Percentiles rank a stretch among this genome's conserved stretches.
Evolutionary conservation across 2,113 vertebrate species (phyloP).

Genomic region (Chlamydotis undulata): DNA sequence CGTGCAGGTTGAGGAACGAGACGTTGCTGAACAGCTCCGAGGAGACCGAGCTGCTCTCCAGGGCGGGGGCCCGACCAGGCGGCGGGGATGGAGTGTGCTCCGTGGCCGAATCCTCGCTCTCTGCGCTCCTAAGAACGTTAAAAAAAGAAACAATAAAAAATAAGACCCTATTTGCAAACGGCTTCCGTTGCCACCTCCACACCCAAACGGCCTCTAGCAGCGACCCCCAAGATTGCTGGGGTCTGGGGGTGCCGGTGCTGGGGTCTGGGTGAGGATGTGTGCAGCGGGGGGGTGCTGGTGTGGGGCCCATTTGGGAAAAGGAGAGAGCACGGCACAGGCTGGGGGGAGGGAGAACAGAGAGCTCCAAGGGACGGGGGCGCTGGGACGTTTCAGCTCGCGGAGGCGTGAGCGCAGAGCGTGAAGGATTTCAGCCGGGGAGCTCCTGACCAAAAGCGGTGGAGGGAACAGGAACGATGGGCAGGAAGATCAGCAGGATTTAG

Average conservation of each 20-base stretch:
- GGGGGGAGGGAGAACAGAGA: neutral
- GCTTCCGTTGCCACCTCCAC: rapidly evolving
- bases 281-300: neutral
- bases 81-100: rapidly evolving
- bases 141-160: no score
- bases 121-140: neutral
- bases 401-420: neutral
- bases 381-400: neutral
- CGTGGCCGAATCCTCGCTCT: rapidly evolving
- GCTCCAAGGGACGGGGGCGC: neutral
- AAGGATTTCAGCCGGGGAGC: neutral
- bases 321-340: neutral
- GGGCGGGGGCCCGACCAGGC: neutral
- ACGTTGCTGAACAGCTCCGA: neutral
- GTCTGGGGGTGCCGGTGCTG: neutral
- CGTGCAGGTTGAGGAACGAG: conserved; percentile 14
- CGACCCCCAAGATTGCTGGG: neutral
- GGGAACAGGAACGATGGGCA: no score
- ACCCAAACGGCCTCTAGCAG: neutral
- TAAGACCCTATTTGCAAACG: neutral
- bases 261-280: neutral
- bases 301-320: neutral
- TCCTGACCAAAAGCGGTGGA: rapidly evolving
- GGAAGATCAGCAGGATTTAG: neutral
- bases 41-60: neutral